Evolutionary conservation across 2,113 vertebrate species (phyloP).

Genomic region (Prochilodus magdalenae): DNA sequence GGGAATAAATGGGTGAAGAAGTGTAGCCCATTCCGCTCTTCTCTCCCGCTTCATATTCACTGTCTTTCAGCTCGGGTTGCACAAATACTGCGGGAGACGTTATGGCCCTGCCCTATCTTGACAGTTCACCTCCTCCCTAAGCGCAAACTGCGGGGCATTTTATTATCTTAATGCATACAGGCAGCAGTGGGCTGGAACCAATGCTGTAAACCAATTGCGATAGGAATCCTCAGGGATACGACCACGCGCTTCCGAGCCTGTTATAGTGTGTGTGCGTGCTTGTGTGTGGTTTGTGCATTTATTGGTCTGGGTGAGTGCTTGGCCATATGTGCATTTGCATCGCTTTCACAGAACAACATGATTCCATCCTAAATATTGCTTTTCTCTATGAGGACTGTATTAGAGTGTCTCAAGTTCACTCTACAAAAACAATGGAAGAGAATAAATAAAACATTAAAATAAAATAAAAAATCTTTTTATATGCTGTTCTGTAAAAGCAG

Average conservation of each 20-base stretch:
- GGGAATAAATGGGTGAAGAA: conserved; percentile 39
- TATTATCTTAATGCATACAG: conserved; percentile 78
- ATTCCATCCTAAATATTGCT: conserved; percentile 54
- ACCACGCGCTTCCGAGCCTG: conserved; percentile 60
- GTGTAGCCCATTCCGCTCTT: conserved; percentile 28
- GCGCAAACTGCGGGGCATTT: conserved; percentile 64
- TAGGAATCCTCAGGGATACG: conserved; percentile 68
- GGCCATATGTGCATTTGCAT: conserved; percentile 61
- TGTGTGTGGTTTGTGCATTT: conserved; percentile 60
- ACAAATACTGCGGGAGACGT: conserved; percentile 43
- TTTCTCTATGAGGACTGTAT: conserved; percentile 55
- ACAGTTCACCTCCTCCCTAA: conserved; percentile 47
- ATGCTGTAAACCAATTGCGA: conserved; percentile 73
- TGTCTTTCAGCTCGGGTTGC: conserved; percentile 38
- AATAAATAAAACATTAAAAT: not conserved
- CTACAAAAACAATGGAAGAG: not conserved
- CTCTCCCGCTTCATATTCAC: conserved; percentile 16
- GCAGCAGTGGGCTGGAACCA: conserved; percentile 72
- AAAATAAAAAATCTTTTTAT: not conserved
- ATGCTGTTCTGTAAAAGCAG: too few relatives aligned
- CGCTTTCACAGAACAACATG: not conserved
- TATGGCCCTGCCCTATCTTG: conserved; percentile 50
- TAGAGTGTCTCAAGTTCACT: conserved; percentile 45
- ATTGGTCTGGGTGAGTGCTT: conserved; percentile 64
- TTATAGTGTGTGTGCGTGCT: conserved; percentile 62